Base-by-base conservation (phyloP, 2,797 vertebrate species). In the Molothrus aeneus region DNA sequence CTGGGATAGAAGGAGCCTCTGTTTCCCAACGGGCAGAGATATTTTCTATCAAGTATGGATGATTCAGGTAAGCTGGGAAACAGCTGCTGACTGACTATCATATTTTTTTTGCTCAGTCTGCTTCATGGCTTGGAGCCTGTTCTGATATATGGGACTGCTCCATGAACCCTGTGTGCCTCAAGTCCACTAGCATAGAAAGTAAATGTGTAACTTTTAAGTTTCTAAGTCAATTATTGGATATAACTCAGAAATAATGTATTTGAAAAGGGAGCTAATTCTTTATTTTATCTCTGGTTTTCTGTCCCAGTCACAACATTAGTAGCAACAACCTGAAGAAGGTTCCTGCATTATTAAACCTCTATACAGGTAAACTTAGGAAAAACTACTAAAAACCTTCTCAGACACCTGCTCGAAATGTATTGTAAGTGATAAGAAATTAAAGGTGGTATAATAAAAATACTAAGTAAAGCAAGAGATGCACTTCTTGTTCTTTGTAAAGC, bases 251-350 rank as follows among this genome's bases (percentile, higher is more conserved):
- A 94, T 84, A 84, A 69, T 53, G 72, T 95, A 89, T 13, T 65
- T n/a, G 64, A 50, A 85, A 88, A 97, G 69, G 61, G 73, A 91
- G 6, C 43, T 80, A 75, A 57, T 93, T 71, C 80, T 96, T 96
- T 73, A 88, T 54, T 93, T 66, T 34, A 63, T n/a, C 80, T 96
- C 84, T 86, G 18, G 61, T 78, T 61, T 90, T 96, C 95, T 95
- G 74, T 91, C 51, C 34, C 31, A 43, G 78, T 83, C 47, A 79
- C 64, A 84, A 85, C 94, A 94, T 66, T 38, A 21, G 32, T 60
- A 64, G n/a, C 42, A 88, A 86, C 45, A 93, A 77, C 60, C 26
- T 78, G 77, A 65, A 93, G 54, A 93, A 63, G 13, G 31, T 87
- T 60, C 70, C 78, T 73, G 11, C 54, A 54, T 64, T 92, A 79